Conservation (phyloP, 2,113 vertebrate genomes). For the Rhombomys opimus region DNA sequence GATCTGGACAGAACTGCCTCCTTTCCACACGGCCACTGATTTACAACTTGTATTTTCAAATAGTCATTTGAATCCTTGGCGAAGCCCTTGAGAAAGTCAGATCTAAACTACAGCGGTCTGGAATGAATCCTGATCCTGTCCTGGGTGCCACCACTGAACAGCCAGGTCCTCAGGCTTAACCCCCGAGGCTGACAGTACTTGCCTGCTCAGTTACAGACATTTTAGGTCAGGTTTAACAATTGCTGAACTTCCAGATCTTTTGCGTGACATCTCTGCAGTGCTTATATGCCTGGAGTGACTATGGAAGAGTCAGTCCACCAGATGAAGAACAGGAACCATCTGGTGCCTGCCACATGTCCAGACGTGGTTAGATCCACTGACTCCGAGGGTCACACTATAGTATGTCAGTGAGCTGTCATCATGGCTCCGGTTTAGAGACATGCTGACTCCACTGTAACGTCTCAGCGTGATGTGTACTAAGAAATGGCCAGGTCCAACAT, state of each 20-base stretch:
- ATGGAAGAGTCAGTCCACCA: neutral
- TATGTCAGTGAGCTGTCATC: neutral
- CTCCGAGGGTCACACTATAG: neutral
- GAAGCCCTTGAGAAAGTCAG: constrained; percentile 12
- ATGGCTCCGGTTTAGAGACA: neutral
- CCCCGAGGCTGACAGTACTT: neutral
- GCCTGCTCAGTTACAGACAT: constrained; percentile 4
- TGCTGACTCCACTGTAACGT: neutral
- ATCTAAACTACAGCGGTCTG: neutral
- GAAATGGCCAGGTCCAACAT: neutral
- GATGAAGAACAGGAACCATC: neutral
- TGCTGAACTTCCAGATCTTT: neutral
- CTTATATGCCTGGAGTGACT: neutral
- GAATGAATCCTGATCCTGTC: neutral
- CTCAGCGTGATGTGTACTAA: neutral
- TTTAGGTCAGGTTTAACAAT: constrained; percentile 24
- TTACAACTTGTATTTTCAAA: constrained; percentile 26
- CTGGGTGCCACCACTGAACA: neutral
- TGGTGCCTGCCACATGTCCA: neutral
- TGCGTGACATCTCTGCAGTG: neutral
- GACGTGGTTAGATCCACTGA: neutral
- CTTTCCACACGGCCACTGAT: neutral
- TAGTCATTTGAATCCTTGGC: neutral
- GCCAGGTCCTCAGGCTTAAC: neutral
- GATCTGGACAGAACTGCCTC: neutral